Conservation (phyloP, 2,113 vertebrate species). For the Rhabdomys dilectus region DNA sequence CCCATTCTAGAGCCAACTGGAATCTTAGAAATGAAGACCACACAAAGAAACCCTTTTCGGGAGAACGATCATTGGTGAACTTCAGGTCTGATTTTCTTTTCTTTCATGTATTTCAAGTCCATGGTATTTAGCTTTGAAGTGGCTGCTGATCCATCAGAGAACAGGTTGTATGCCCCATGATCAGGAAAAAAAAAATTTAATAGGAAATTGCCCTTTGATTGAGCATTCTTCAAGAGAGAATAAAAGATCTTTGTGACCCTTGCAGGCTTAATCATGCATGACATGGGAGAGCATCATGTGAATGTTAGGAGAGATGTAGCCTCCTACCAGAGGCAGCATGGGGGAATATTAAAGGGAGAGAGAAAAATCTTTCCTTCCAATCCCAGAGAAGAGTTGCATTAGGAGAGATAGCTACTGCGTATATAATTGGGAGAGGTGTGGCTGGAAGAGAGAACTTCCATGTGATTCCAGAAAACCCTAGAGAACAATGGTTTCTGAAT, state of each 20-base stretch:
- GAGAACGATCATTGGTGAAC: not conserved
- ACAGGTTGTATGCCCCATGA: not conserved
- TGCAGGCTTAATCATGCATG: not conserved
- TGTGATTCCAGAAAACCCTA: not conserved
- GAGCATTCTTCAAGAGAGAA: not conserved
- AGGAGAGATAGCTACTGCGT: not conserved
- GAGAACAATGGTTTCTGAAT: not conserved
- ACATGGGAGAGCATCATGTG: not conserved
- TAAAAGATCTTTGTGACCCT: not conserved
- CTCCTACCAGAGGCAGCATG: not conserved
- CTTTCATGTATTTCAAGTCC: not conserved
- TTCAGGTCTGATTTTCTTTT: not conserved
- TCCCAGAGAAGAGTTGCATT: not conserved
- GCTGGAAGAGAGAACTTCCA: not conserved
- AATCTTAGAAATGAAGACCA: not conserved
- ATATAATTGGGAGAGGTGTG: too few species aligned
- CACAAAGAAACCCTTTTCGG: not conserved
- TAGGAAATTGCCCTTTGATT: not conserved
- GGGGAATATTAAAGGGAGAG: not conserved
- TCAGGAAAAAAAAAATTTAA: not conserved
- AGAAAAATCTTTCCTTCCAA: not conserved
- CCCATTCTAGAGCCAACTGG: not conserved
- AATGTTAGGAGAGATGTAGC: not conserved
- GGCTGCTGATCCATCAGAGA: not conserved
- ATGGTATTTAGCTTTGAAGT: not conserved